Base-by-base conservation (phyloP, 2,113 vertebrate genomes). In the Pandion haliaetus region DNA sequence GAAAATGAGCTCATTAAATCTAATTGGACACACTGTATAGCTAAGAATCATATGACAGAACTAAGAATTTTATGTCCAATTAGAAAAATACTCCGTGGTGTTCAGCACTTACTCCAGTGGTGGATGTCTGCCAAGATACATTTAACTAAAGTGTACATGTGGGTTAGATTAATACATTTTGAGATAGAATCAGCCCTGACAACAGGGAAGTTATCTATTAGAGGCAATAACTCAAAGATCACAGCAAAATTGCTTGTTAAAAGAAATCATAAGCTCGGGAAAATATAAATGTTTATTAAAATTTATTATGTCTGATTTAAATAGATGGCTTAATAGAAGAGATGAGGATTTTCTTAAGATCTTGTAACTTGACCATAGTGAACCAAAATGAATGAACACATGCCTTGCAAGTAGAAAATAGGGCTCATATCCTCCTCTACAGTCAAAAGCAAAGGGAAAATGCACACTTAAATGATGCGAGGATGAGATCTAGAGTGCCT, bases 211-310 rank as follows among this genome's bases (percentile, higher is more conserved):
- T 93, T 58, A 89, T 95, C 83, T 95, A 80, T 90, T 93, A 94
- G 72, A 63, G 32, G 91, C 96, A 97, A 74, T 95, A 96, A 95
- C 90, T 97, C 55, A 76, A 93, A 95, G 86, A 97, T 88, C 93
- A 93, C 52, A 89, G 90, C 34, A 96, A 89, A 96, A 91, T 28
- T 91, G 69, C 83, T 90, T 86, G 54, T 95, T 97, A 95, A 98
- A 95, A 96, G 74, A 26, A 45, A 83, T 76, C 40, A 84, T 88
- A 95, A 92, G 71, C 52, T 63, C 6, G 12, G 61, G 45, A 40
- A 97, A 93, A 95, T 90, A 91, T 59, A 15, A 26, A 66, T 84
- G 28, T 66, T 97, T 82, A 86, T 95, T 95, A 95, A 89, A 71
- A 65, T 96, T 69, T 90, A 82, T 95, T 88, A 57, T 38, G 36